Conservation (phyloP, 2,888 invertebrate species). For the Bhutanitis thaidina region DNA sequence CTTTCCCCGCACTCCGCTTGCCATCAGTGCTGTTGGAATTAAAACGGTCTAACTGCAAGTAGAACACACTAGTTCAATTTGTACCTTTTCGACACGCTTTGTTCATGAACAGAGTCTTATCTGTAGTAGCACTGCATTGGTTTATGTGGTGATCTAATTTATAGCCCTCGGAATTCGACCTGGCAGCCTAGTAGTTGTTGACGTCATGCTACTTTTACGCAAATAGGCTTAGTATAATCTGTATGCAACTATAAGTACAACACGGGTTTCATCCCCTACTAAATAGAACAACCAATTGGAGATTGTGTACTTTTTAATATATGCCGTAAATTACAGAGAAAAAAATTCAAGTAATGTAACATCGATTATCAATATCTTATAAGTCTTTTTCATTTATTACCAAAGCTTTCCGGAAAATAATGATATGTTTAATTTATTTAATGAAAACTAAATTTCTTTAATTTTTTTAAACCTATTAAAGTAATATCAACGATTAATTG, state of each 20-base stretch:
- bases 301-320: no score
- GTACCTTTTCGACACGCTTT: slow-evolving; percentile 27
- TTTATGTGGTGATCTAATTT: slow-evolving; percentile 25
- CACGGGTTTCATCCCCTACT: no score
- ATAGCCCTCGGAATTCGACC: slow-evolving; percentile 21
- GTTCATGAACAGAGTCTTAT: slow-evolving; percentile 28
- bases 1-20: slow-evolving; percentile 30
- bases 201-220: slow-evolving; percentile 12
- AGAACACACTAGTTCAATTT: slow-evolving; percentile 22
- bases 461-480: no score
- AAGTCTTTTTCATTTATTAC: no score
- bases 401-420: no score
- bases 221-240: slow-evolving; percentile 1
- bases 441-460: no score
- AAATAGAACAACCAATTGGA: no score
- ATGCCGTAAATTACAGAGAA: no score
- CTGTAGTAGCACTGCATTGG: slow-evolving; percentile 32
- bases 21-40: slow-evolving; percentile 27
- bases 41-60: slow-evolving; percentile 33
- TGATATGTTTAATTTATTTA: no score
- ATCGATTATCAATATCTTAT: no score
- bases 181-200: slow-evolving; percentile 17
- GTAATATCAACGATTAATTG: no score
- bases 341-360: no score
- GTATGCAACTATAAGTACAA: neutral